Evolutionary conservation across 1,140 invertebrate genomes (phyloP).

Genomic region (Drosophila subobscura): DNA sequence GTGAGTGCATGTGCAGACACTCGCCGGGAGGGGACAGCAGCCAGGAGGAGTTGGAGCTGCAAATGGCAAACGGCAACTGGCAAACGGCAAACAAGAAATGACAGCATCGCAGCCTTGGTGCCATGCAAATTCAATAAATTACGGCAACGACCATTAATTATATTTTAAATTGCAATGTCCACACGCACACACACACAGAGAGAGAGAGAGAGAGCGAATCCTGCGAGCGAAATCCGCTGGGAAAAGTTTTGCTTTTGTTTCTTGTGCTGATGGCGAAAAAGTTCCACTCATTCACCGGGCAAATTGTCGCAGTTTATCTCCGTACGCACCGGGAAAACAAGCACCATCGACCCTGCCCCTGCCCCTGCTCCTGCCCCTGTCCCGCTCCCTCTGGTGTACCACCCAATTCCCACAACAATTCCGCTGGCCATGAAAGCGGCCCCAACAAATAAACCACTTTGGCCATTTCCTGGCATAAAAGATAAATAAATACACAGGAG

Average conservation of each 20-base stretch:
- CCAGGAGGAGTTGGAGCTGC: not conserved
- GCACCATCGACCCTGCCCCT: constrained; percentile 19
- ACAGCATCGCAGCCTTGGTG: constrained; percentile 48
- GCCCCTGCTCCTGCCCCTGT: not conserved
- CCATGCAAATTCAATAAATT: constrained; percentile 80
- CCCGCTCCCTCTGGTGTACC: constrained; percentile 38
- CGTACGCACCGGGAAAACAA: constrained; percentile 53
- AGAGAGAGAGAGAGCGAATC: constrained; percentile 2
- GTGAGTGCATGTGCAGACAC: constrained; percentile 42
- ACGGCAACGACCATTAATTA: constrained; percentile 79
- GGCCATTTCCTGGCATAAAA: constrained; percentile 43
- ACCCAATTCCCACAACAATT: not conserved
- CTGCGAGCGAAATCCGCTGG: constrained; percentile 5
- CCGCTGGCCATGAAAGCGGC: constrained; percentile 29
- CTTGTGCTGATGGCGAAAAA: constrained; percentile 55
- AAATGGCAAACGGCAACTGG: constrained; percentile 27
- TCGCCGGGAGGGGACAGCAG: not conserved
- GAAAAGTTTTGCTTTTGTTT: constrained; percentile 34
- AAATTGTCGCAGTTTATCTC: constrained; percentile 82
- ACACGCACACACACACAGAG: constrained; percentile 39
- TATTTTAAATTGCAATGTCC: constrained; percentile 80
- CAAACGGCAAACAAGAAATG: constrained; percentile 55
- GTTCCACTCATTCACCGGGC: constrained; percentile 71
- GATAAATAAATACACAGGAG: constrained; percentile 33
- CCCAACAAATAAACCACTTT: constrained; percentile 68